Evolutionary conservation across 1,140 invertebrate species (phyloP), one percentile per base, ranked within the genome.

Genomic region (Pseudoatta argentina): DNA sequence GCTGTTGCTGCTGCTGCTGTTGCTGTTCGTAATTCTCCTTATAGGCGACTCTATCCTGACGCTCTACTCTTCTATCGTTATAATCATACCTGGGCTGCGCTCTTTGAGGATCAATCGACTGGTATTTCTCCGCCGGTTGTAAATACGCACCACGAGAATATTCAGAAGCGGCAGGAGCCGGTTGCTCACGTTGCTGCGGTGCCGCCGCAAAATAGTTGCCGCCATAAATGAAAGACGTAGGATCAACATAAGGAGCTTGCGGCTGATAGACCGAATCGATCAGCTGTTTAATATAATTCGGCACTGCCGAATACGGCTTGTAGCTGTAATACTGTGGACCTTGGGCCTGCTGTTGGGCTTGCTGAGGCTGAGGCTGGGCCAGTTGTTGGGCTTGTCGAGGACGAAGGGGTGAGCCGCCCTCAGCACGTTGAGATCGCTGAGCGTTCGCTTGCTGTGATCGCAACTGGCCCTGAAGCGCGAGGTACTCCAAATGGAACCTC

Each of bases 221-320:
- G n/a, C 88, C 67, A 30, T 95, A 94, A 3, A 94, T 78, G 78
- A 93, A 93, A 0, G 93, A 91, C 0, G 92, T 55, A 0, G 93
- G 94, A 59, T 95, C 94, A 7, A 93, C 91, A 67, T 95, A 95
- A 14, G 93, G 89, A 6, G 64, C 75, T 44, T 94, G 93, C 0
- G 94, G 91, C 44, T 93, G 91, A 61, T 94, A 95, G 77, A 88
- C 90, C 2, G 94, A 78, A 3, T 91, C 63, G 2, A 95, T 88
- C 16, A 94, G 73, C 55, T 95, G 91, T 55, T 93, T 94, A 10
- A 94, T 93, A 51, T 95, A 90, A 4, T 48, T 6, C 5, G 94
- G 94, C 2, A 93, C 85, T 55, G 91, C 90, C 0, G 92, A 89
- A 7, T 93, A 94, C 0, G 93, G 93, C 63, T 93, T 91, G 71